Conservation (phyloP, 2,113 vertebrate species). For the Uria aalge region DNA sequence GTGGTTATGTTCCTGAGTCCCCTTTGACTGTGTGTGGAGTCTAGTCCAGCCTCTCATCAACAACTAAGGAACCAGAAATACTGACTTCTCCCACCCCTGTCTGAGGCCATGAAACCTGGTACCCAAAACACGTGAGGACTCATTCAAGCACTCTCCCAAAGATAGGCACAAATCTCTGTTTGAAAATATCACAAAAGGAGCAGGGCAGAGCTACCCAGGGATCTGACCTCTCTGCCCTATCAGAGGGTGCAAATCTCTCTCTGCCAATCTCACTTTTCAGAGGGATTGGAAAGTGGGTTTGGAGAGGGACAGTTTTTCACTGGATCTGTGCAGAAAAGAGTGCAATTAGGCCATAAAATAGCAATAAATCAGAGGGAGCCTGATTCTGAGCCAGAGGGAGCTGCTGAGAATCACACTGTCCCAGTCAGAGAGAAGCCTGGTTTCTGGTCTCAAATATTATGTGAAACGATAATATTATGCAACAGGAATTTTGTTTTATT, state of each 20-base stretch:
- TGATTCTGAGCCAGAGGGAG: neutral
- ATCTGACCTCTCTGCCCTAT: neutral
- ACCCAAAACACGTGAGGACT: neutral
- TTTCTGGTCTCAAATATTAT: neutral
- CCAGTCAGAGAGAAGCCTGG: neutral
- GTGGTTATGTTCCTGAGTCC: neutral
- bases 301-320: neutral
- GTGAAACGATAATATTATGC: neutral
- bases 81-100: neutral
- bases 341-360: neutral
- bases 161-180: neutral
- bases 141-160: neutral
- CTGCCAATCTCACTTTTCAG: neutral
- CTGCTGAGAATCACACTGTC: neutral
- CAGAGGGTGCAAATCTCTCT: neutral
- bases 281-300: neutral
- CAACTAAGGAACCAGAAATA: neutral
- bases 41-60: neutral
- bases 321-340: neutral
- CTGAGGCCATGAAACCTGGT: no score
- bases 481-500: neutral
- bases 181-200: neutral
- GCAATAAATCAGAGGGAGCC: neutral
- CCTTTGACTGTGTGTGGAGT: neutral
- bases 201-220: fast-evolving